These are phyloP conservation scores for Dicycla oo DNA, from an alignment of 2,888 invertebrate genomes.

Conservation along the genomic window DNA sequence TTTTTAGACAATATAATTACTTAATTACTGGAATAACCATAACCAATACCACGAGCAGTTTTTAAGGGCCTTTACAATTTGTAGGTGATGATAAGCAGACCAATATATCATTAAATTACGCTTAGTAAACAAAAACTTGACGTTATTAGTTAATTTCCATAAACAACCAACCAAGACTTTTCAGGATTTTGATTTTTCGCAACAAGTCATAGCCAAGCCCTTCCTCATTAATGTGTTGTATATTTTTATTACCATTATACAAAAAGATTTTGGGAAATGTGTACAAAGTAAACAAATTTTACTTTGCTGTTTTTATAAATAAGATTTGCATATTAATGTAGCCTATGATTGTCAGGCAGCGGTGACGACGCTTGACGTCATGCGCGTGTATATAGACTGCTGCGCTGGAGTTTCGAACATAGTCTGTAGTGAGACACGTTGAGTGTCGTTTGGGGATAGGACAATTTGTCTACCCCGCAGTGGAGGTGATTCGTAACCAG, in stretches of 20 bases:
- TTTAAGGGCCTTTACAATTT: neutral
- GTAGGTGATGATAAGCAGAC: neutral
- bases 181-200: neutral
- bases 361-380: slow-evolving; percentile 77
- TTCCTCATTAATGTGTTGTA: slow-evolving; percentile 3
- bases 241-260: slow-evolving; percentile 14
- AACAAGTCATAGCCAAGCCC: neutral
- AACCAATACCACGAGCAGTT: neutral
- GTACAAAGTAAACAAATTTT: slow-evolving; percentile 10
- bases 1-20: neutral
- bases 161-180: neutral
- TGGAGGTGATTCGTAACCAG: slow-evolving; percentile 56
- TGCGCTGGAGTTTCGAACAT: slow-evolving; percentile 81
- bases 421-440: slow-evolving; percentile 79
- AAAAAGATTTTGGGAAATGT: slow-evolving; percentile 37
- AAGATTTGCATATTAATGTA: slow-evolving; percentile 58
- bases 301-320: slow-evolving; percentile 23
- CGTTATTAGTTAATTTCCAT: neutral
- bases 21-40: neutral
- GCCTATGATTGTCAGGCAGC: slow-evolving; percentile 36
- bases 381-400: slow-evolving; percentile 81
- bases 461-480: slow-evolving; percentile 58
- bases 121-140: neutral
- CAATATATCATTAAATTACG: neutral
- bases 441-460: slow-evolving; percentile 77